Evolutionary conservation across 2,113 vertebrate species (phyloP).

Genomic region (Edolisoma coerulescens): DNA sequence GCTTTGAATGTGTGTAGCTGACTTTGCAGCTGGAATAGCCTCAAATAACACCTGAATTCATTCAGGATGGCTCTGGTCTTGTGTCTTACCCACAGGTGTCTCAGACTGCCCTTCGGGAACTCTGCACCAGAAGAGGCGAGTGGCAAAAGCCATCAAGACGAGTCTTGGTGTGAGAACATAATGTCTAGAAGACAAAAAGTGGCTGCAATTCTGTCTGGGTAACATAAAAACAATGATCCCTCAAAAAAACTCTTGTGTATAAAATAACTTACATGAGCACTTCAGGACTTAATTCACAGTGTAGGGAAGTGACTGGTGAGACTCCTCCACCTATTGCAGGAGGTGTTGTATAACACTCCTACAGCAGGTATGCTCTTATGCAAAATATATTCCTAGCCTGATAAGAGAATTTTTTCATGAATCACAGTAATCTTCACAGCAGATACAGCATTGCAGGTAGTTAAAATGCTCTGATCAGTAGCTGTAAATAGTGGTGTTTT

Average conservation of each 20-base stretch:
- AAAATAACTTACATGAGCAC: background rate
- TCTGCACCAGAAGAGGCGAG: background rate
- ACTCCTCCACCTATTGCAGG: background rate
- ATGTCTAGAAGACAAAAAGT: background rate
- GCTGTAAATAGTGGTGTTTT: background rate
- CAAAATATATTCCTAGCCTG: background rate
- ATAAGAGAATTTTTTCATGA: background rate
- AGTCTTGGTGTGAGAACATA: background rate
- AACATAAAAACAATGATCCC: background rate
- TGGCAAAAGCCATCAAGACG: background rate
- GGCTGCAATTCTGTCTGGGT: background rate
- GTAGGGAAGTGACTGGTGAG: background rate
- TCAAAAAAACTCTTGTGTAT: background rate
- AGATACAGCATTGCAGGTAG: background rate
- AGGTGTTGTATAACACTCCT: background rate
- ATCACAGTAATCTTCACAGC: background rate
- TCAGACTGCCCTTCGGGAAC: background rate
- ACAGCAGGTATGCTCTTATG: background rate
- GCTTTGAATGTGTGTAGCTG: background rate
- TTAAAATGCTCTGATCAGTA: background rate
- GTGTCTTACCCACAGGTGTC: background rate
- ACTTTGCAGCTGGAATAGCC: background rate
- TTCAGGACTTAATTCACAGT: background rate
- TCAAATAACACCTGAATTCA: background rate
- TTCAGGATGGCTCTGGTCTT: background rate